Conservation (phyloP, 1,140 invertebrate genomes). For the Trichonephila clavipes region DNA sequence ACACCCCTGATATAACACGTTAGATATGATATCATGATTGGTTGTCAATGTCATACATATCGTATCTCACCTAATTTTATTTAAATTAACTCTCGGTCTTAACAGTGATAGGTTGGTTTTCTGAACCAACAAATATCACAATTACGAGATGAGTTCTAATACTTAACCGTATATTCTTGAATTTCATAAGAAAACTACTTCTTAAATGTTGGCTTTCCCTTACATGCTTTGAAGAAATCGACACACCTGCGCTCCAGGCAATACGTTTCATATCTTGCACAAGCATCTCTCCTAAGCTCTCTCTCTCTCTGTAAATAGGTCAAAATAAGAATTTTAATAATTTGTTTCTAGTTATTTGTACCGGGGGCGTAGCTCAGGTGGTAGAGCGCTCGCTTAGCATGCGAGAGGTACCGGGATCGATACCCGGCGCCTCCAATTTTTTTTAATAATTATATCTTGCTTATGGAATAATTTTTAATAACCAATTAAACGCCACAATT, state of each 20-base stretch:
- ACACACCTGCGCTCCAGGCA: not conserved
- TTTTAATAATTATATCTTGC: not conserved
- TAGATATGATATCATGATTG: too few species aligned
- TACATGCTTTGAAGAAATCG: not conserved
- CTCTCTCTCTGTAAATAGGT: not conserved
- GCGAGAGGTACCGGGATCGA: conserved; percentile 92
- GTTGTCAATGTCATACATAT: too few species aligned
- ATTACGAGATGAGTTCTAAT: too few species aligned
- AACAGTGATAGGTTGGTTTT: too few species aligned
- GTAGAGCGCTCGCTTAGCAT: conserved; percentile 94
- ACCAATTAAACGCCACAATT: too few species aligned
- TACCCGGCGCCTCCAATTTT: conserved; percentile 87
- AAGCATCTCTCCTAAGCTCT: not conserved
- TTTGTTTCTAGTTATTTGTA: not conserved
- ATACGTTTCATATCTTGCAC: not conserved
- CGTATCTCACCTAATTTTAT: too few species aligned
- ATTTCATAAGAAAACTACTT: not conserved
- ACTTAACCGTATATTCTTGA: too few species aligned
- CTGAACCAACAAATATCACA: too few species aligned
- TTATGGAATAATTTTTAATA: too few species aligned
- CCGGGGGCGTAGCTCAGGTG: conserved; percentile 89
- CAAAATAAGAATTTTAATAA: not conserved
- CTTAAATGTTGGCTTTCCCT: not conserved
- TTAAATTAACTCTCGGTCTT: too few species aligned
- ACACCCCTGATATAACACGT: too few species aligned